A percentile compares a stretch with the other conserved stretches of the same genome.
Conservation (phyloP, 1,140 invertebrate species). For the Meloidogyne exigua region DNA sequence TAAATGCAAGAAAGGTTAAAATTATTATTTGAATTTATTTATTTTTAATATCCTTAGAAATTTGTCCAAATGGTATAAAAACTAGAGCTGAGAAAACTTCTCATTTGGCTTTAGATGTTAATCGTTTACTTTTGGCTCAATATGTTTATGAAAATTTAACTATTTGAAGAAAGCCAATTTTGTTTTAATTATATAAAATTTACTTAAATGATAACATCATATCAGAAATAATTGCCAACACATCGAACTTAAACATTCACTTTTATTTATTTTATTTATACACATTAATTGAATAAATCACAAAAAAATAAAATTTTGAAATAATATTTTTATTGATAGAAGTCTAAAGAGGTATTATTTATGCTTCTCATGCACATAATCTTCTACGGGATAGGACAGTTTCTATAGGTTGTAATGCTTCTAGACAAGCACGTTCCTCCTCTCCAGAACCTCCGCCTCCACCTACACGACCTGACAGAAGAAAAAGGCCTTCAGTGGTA, state of each 20-base stretch:
- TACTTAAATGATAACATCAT: no score
- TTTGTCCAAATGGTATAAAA: slow-evolving; percentile 16
- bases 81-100: slow-evolving; percentile 20
- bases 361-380: background rate
- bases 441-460: slow-evolving; percentile 29
- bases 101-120: slow-evolving; percentile 15
- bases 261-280: no score
- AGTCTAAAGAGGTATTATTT: no score
- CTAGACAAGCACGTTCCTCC: slow-evolving; percentile 2
- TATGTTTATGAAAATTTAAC: slow-evolving; percentile 18
- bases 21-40: background rate
- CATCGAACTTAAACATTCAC: no score
- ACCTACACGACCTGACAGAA: slow-evolving; percentile 29
- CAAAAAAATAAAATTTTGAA: no score
- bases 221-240: no score
- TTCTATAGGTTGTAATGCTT: background rate
- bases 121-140: slow-evolving; percentile 23
- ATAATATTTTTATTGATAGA: background rate
- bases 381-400: background rate
- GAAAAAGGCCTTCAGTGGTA: slow-evolving; percentile 42
- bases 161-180: slow-evolving; percentile 2
- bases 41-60: background rate
- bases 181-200: background rate
- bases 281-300: no score
- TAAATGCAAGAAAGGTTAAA: background rate